Conservation (phyloP, 2,113 vertebrate genomes). For the Propithecus coquereli region DNA sequence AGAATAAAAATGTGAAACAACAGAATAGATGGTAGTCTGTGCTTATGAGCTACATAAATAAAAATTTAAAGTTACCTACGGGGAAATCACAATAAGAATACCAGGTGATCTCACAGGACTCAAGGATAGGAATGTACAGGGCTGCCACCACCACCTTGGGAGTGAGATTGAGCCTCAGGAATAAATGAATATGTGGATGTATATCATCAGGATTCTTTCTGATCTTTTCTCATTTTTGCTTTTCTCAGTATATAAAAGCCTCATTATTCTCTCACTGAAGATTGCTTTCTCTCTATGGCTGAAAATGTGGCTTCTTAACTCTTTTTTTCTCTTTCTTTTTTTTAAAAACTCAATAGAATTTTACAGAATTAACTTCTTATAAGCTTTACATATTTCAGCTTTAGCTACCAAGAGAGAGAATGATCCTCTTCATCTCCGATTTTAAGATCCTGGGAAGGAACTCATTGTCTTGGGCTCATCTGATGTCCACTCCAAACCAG, state of each 20-base stretch:
- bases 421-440: neutral
- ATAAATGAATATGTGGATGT: neutral
- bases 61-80: neutral
- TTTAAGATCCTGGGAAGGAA: constrained; percentile 2
- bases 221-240: neutral
- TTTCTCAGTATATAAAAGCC: neutral
- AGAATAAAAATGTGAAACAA: neutral
- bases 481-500: neutral
- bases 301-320: neutral
- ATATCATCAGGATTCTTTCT: neutral
- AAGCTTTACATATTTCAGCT: neutral
- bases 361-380: neutral
- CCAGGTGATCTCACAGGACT: neutral
- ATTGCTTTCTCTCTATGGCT: neutral
- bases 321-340: too few relatives aligned
- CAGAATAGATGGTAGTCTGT: neutral
- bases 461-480: neutral
- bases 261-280: neutral
- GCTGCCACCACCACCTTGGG: neutral
- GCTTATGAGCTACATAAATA: neutral
- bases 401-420: neutral
- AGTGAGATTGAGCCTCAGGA: neutral
- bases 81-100: neutral
- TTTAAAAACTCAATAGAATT: too few relatives aligned
- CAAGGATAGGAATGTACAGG: neutral